Base-by-base conservation (phyloP, 2,797 vertebrate genomes). In the Enteromius paludinosus region DNA sequence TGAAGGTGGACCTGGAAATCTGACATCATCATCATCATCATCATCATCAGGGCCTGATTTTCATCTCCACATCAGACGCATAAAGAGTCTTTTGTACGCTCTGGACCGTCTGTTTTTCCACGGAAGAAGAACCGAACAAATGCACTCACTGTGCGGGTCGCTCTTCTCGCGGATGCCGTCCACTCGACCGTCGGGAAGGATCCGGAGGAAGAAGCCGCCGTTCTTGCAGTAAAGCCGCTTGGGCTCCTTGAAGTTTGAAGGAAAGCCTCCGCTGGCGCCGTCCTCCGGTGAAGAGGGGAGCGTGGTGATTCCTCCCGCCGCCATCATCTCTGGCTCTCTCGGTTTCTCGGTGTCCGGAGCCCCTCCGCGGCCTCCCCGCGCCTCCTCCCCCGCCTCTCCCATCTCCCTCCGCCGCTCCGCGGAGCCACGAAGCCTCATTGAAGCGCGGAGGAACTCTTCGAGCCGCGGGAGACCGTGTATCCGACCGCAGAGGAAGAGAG, bases 171-270 rank as follows among this genome's bases (percentile, higher is more conserved):
- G 95, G 88, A 95, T 95, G 30, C 98, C 98, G 65, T 99, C 98
- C 91, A 98, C 97, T 64, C 94, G 91, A 28, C 97, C 97, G 76
- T 99, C 96, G n/a, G 97, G 93, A 82, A 92, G 95, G 87, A 98
- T 97, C 91, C 98, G 95, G 84, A 99, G 90, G 90, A 99, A 99
- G 92, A 95, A 99, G 86, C 98, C 98, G 9, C 98, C 97, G 87
- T 98, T 99, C 86, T 98, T 99, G 90, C 97, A 98, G 92, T 99
- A 99, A 7, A 99, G 93, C 78, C 97, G 91, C 86, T 99, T 99
- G 84, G 97, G 97, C 7, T 98, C 98, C 92, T 96, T 98, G 89
- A 97, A 98, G 92, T 89, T 94, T 0, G 97, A 94, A 2, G 97
- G 92, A 71, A 98, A 98, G 62, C 95, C 91, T 47, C 93, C 75